These are phyloP conservation scores for Machimus rusticus DNA, from an alignment of 2,888 invertebrate genomes.

Conservation along the genomic window DNA sequence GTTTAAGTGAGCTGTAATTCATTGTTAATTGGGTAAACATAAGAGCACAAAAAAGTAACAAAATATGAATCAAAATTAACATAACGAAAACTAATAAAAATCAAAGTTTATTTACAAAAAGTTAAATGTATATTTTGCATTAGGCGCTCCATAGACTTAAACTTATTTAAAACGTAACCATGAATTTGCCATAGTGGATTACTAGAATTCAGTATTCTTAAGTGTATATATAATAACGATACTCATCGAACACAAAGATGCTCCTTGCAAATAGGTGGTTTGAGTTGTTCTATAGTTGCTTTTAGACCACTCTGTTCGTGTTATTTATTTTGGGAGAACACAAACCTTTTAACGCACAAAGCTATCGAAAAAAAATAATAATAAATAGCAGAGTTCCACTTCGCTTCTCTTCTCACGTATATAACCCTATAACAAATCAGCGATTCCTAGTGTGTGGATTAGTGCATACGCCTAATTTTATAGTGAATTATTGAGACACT, in stretches of 20 bases:
- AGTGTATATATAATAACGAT: background rate
- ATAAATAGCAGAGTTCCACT: background rate
- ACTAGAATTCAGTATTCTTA: background rate
- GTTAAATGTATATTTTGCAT: background rate
- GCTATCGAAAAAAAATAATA: background rate
- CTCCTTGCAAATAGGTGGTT: background rate
- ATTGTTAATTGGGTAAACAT: background rate
- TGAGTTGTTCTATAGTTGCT: background rate
- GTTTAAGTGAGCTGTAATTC: background rate
- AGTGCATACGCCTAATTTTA: background rate
- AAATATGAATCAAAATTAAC: background rate
- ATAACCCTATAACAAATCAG: background rate
- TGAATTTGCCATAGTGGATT: background rate
- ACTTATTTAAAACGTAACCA: background rate
- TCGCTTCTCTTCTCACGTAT: background rate
- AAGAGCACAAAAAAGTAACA: background rate
- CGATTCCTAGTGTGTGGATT: background rate
- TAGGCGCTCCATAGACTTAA: background rate
- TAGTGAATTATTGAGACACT: background rate
- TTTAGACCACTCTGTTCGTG: background rate
- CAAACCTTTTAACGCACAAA: background rate
- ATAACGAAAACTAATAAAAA: background rate
- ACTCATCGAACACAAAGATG: background rate
- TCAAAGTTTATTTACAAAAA: background rate
- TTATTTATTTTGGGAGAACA: background rate